Conservation (phyloP, 2,888 invertebrate genomes). For the Stenotaenia linearis region DNA sequence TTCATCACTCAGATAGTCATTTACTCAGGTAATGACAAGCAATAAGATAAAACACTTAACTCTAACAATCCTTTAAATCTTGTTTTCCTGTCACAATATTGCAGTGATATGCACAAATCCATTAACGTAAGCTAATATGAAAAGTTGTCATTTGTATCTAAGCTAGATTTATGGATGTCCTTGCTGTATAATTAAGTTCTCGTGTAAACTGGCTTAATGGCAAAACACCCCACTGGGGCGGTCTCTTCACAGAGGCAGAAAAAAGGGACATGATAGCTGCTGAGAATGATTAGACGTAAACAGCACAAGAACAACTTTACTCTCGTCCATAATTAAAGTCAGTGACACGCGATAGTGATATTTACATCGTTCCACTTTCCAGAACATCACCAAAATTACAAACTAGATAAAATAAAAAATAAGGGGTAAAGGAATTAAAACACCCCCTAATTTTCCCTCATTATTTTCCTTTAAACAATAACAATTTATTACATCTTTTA, state of each 20-base stretch:
- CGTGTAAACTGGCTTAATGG: slow-evolving; percentile 26
- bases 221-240: slow-evolving; percentile 26
- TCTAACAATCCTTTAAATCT: not conserved
- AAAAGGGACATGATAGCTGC: slow-evolving; percentile 18
- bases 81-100: slow-evolving; percentile 9
- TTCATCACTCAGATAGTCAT: no score
- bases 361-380: slow-evolving; percentile 26
- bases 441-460: not conserved
- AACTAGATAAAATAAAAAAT: not conserved
- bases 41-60: not conserved
- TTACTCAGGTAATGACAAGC: no score
- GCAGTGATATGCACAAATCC: not conserved
- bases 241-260: slow-evolving; percentile 2
- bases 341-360: slow-evolving; percentile 21
- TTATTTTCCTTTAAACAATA: not conserved
- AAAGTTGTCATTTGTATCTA: slow-evolving; percentile 21
- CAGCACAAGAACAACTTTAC: slow-evolving; percentile 21
- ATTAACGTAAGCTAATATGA: not conserved
- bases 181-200: slow-evolving; percentile 26
- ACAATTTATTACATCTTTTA: not conserved
- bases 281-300: slow-evolving; percentile 21
- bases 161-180: slow-evolving; percentile 16
- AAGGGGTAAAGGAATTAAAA: not conserved
- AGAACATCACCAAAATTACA: slow-evolving; percentile 22
- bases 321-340: slow-evolving; percentile 24